Conservation (phyloP, 2,113 vertebrate genomes). For the Tringa solitaria region DNA sequence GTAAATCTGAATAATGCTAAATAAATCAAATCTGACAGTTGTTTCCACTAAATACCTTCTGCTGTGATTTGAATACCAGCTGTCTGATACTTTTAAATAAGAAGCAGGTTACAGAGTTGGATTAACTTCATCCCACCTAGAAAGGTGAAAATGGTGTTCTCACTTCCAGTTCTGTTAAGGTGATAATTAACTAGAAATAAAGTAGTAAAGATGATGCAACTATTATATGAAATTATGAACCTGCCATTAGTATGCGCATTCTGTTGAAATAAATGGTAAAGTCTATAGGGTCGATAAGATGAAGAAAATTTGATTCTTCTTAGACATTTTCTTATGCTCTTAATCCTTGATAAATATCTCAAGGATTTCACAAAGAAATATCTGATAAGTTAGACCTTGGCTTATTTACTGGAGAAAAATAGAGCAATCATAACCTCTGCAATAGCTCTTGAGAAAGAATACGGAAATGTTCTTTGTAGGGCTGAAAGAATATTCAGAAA, state of each 20-base stretch:
- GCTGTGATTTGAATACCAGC: constrained; percentile 60
- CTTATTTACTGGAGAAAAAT: not conserved
- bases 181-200: constrained; percentile 72
- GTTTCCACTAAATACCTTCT: constrained; percentile 67
- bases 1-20: constrained; percentile 65
- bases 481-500: not conserved
- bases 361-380: not conserved
- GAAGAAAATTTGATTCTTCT: not conserved
- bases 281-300: not conserved
- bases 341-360: not conserved
- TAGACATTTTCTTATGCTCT: not conserved
- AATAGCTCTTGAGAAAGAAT: not conserved
- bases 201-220: constrained; percentile 11
- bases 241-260: not conserved
- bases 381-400: not conserved
- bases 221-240: constrained; percentile 22
- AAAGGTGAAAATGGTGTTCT: constrained; percentile 71
- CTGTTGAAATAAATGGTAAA: not conserved
- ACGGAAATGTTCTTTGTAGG: not conserved
- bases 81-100: constrained; percentile 56
- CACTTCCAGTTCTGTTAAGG: constrained; percentile 45
- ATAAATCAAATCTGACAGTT: constrained; percentile 67
- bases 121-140: constrained; percentile 67
- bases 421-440: not conserved
- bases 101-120: constrained; percentile 26